Percentiles rank a stretch among this genome's conserved stretches.
Conservation (phyloP, 2,888 invertebrate genomes). For the Hypselothyrea guttata region DNA sequence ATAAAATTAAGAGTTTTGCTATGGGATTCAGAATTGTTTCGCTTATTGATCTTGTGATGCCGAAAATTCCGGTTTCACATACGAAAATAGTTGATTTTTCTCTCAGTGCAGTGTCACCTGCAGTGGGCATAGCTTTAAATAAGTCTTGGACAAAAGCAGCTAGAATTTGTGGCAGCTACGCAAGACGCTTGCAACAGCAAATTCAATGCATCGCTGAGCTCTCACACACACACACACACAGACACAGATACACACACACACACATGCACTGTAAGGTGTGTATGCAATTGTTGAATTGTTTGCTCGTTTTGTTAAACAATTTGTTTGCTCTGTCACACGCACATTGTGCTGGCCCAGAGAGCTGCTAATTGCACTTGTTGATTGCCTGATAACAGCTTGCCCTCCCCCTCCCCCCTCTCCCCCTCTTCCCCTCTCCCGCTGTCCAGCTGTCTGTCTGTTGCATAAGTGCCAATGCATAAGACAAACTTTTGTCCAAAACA, state of each 20-base stretch:
- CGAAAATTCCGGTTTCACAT: too few relatives aligned
- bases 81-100: too few relatives aligned
- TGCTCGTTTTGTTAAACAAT: constrained; percentile 68
- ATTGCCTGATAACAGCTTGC: constrained; percentile 70
- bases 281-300: constrained; percentile 20
- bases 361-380: constrained; percentile 75
- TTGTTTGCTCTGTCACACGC: constrained; percentile 74
- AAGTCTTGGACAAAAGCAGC: constrained; percentile 38
- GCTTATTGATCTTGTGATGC: too few relatives aligned
- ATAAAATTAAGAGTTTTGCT: too few relatives aligned
- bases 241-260: constrained; percentile 9
- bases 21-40: too few relatives aligned
- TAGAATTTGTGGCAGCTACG: constrained; percentile 29
- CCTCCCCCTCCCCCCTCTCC: constrained; percentile 3
- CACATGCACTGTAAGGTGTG: constrained; percentile 2
- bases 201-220: constrained; percentile 39
- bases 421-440: constrained; percentile 6
- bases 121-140: constrained; percentile 40
- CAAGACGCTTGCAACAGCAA: constrained; percentile 29
- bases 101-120: constrained; percentile 48
- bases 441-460: constrained; percentile 34
- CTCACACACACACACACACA: constrained; percentile 15
- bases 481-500: constrained; percentile 62
- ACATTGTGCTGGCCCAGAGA: constrained; percentile 58
- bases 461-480: constrained; percentile 70